Conservation (phyloP, 2,888 invertebrate species). For the Cynaeus angustus region DNA sequence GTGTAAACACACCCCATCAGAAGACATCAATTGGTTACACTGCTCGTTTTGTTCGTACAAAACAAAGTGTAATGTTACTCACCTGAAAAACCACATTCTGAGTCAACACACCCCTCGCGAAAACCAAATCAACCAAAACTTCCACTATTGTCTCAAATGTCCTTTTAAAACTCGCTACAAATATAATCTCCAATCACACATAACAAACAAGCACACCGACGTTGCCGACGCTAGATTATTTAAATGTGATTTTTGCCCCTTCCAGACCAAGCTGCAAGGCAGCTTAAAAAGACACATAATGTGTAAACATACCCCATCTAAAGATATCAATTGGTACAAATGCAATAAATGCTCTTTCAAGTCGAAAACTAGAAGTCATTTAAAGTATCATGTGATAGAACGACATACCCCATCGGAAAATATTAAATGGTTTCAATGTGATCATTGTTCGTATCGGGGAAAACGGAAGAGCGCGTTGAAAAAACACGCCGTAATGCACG, state of each 20-base stretch:
- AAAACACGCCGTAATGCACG: not conserved
- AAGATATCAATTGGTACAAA: not conserved
- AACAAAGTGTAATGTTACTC: not conserved
- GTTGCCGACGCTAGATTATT: not conserved
- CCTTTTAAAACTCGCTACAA: not conserved
- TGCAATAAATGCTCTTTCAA: not conserved
- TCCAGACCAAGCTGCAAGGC: not conserved
- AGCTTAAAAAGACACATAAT: not conserved
- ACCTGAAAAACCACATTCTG: not conserved
- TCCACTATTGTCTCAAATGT: not conserved
- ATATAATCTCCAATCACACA: not conserved
- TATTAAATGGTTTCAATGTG: constrained; percentile 9
- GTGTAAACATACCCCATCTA: not conserved
- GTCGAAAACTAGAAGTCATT: constrained; percentile 1
- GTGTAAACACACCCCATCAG: not conserved
- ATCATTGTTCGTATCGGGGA: not conserved
- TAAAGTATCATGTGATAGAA: not conserved
- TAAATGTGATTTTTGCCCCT: not conserved
- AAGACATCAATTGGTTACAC: not conserved
- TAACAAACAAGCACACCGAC: not conserved
- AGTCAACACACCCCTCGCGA: not conserved
- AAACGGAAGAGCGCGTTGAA: not conserved
- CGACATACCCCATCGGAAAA: not conserved
- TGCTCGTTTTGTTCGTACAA: not conserved
- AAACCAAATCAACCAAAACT: not conserved